phyloP scores from a whole-genome alignment of 2,888 invertebrate genomes.

The Aquatica leii region DNA sequence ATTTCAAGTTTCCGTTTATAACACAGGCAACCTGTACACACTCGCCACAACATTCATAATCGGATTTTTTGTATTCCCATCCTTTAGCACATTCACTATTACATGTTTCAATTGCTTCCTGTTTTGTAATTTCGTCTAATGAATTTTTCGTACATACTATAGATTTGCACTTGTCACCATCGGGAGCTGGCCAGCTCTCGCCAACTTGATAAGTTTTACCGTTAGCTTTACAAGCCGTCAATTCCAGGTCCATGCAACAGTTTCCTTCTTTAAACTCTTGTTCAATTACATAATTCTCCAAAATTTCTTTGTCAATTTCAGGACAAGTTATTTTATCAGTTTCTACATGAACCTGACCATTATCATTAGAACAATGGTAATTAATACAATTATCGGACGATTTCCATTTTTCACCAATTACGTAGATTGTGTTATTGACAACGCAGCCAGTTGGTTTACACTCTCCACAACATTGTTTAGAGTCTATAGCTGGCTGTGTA shows the following conservation, averaged over 20 bases:
- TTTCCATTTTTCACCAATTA: slow-evolving; percentile 67
- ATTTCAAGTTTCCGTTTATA: slow-evolving; percentile 61
- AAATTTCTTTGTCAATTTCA: slow-evolving; percentile 58
- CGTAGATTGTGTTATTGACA: slow-evolving; percentile 61
- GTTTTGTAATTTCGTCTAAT: slow-evolving; percentile 63
- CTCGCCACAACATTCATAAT: slow-evolving; percentile 69
- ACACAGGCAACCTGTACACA: slow-evolving; percentile 71
- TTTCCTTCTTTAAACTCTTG: slow-evolving; percentile 60
- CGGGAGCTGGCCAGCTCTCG: slow-evolving; percentile 66
- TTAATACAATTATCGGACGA: slow-evolving; percentile 70
- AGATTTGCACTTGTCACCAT: slow-evolving; percentile 66
- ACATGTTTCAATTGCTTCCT: slow-evolving; percentile 66
- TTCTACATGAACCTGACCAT: slow-evolving; percentile 64
- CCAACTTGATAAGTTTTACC: slow-evolving; percentile 64
- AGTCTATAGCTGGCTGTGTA: slow-evolving; percentile 50
- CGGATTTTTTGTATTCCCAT: slow-evolving; percentile 64
- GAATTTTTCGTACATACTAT: slow-evolving; percentile 62
- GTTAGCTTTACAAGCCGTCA: slow-evolving; percentile 65
- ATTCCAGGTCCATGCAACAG: slow-evolving; percentile 67
- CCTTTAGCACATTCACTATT: slow-evolving; percentile 65
- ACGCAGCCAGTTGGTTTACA: slow-evolving; percentile 68
- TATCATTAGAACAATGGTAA: slow-evolving; percentile 65
- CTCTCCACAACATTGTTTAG: slow-evolving; percentile 69
- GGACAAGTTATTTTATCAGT: slow-evolving; percentile 65
- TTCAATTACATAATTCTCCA: slow-evolving; percentile 63